Conservation (phyloP, 2,888 invertebrate species). For the Lacanobia wlatinum region DNA sequence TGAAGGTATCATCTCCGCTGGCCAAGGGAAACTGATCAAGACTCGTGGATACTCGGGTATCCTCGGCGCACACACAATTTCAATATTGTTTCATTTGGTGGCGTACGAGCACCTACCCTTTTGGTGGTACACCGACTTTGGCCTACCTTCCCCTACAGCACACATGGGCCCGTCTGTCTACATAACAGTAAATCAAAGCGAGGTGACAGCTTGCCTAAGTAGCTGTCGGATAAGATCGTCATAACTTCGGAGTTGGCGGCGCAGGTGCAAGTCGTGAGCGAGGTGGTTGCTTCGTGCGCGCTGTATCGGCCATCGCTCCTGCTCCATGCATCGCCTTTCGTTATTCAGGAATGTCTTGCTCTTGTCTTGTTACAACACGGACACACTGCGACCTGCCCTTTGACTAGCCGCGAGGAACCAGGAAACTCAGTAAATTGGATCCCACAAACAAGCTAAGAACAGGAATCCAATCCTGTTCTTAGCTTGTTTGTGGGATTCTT, state of each 20-base stretch:
- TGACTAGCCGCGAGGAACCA: constrained; percentile 55
- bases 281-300: constrained; percentile 64
- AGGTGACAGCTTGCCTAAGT: constrained; percentile 51
- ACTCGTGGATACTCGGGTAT: no score
- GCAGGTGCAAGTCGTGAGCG: constrained; percentile 61
- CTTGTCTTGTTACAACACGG: constrained; percentile 63
- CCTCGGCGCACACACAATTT: no score
- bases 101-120: no score
- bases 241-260: constrained; percentile 48
- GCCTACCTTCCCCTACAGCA: no score
- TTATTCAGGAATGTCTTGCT: constrained; percentile 69
- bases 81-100: no score
- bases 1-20: no score
- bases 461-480: constrained; percentile 26
- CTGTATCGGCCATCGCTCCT: constrained; percentile 76
- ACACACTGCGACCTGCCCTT: constrained; percentile 66
- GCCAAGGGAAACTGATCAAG: no score
- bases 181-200: neutral
- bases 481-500: neutral
- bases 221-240: constrained; percentile 52
- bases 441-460: no score
- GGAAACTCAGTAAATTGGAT: constrained; percentile 51
- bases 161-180: no score
- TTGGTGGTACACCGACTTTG: no score
- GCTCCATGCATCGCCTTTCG: constrained; percentile 71